phyloP scores from a whole-genome alignment of 2,888 invertebrate genomes.

The Mechanitis messenoides region DNA sequence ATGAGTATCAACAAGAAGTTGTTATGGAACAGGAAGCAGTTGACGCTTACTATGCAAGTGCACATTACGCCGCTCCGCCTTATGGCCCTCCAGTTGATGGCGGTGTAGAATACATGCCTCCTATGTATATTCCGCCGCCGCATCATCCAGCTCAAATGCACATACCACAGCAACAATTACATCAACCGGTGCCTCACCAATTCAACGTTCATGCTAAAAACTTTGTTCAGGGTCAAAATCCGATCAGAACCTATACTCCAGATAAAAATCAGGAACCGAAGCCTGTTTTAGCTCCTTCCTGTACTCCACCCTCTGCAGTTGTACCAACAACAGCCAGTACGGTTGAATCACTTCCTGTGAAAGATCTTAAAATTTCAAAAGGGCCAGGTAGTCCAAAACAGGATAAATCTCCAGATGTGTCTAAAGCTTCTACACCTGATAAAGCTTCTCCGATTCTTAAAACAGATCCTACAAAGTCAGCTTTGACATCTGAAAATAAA shows the following conservation, averaged over 20 bases:
- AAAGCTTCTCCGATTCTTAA: conserved; percentile 49
- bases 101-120: conserved; percentile 63
- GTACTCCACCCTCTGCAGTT: conserved; percentile 36
- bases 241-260: conserved; percentile 42
- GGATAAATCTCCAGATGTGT: conserved; percentile 42
- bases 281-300: conserved; percentile 41
- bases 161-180: conserved; percentile 52
- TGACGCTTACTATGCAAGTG: conserved; percentile 65
- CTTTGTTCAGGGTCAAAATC: conserved; percentile 65
- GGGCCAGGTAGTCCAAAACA: conserved; percentile 63
- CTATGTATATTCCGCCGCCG: conserved; percentile 63
- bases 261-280: conserved; percentile 51
- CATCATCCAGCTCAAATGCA: conserved; percentile 55
- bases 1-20: conserved; percentile 66
- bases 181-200: conserved; percentile 58
- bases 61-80: conserved; percentile 57
- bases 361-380: conserved; percentile 63
- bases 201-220: conserved; percentile 73
- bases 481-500: conserved; percentile 54
- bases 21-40: conserved; percentile 72
- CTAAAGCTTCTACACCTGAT: conserved; percentile 46
- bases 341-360: conserved; percentile 60
- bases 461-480: conserved; percentile 52
- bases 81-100: conserved; percentile 62
- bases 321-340: conserved; percentile 24